phyloP scores from a whole-genome alignment of 2,113 vertebrate genomes.

The Neomonachus schauinslandi region DNA sequence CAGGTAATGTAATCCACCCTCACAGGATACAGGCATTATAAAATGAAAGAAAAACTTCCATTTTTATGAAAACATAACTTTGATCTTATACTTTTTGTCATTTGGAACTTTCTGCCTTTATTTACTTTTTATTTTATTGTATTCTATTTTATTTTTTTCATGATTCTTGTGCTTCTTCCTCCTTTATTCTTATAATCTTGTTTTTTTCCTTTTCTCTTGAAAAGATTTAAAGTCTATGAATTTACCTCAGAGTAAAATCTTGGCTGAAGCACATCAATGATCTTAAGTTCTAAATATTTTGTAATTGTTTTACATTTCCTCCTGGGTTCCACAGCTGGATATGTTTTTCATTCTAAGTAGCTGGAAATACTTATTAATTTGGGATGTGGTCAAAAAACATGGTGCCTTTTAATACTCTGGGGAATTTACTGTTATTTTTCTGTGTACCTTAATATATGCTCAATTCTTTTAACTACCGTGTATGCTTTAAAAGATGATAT shows the following conservation, averaged over 20 bases:
- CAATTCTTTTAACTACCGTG: neutral
- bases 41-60: neutral
- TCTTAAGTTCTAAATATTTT: neutral
- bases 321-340: neutral
- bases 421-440: neutral
- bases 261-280: neutral
- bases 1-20: neutral
- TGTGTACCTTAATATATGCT: neutral
- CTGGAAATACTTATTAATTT: slow-evolving; percentile 36
- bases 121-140: neutral
- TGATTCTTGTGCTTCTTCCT: neutral
- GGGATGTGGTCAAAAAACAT: slow-evolving; percentile 16
- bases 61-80: neutral
- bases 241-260: slow-evolving; percentile 18
- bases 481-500: neutral
- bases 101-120: neutral
- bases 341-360: slow-evolving; percentile 16
- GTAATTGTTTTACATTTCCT: slow-evolving; percentile 39
- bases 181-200: neutral
- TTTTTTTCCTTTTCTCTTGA: neutral
- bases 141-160: neutral
- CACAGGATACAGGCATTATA: neutral
- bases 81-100: neutral
- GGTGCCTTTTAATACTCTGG: neutral
- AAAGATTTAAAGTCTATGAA: slow-evolving; percentile 12